Percentiles rank a stretch among this genome's conserved stretches.
phyloP scores from a whole-genome alignment of 2,888 invertebrate species.

The Automeris io region DNA sequence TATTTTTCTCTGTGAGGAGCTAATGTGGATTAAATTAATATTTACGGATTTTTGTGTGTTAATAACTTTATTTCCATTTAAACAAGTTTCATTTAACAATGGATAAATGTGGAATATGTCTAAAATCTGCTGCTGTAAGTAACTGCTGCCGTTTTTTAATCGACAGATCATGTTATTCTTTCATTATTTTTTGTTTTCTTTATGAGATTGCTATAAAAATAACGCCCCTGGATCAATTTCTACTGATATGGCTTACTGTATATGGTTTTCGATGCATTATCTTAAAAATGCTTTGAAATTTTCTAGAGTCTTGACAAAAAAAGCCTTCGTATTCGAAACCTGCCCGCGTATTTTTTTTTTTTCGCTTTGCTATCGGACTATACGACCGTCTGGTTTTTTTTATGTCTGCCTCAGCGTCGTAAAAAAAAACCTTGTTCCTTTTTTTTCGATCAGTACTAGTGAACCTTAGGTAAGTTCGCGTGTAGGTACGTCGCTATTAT shows the following conservation, averaged over 20 bases:
- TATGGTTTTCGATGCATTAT: conserved; percentile 3
- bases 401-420: conserved; percentile 67
- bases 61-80: conserved; percentile 33
- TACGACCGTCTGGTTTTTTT: conserved; percentile 62
- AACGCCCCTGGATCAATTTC: conserved; percentile 33
- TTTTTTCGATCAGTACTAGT: conserved; percentile 46
- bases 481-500: too few relatives aligned
- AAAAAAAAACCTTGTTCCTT: conserved; percentile 54
- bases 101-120: conserved; percentile 71
- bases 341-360: conserved; percentile 73
- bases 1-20: conserved; percentile 41
- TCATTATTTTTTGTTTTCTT: conserved; percentile 71
- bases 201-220: conserved; percentile 59
- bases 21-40: conserved; percentile 50
- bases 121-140: conserved; percentile 66
- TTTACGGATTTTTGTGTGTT: conserved; percentile 47
- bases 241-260: conserved; percentile 15
- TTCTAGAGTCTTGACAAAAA: conserved; percentile 38
- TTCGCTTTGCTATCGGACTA: conserved; percentile 35
- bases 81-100: conserved; percentile 36
- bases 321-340: conserved; percentile 64
- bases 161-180: conserved; percentile 39
- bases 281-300: conserved; percentile 14
- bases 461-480: conserved; percentile 43
- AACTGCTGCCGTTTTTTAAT: conserved; percentile 24